A percentile compares a stretch with the other conserved stretches of the same genome.
These are phyloP conservation scores for Zosterops pallidus DNA, from an alignment of 2,113 vertebrate species.

Conservation along the genomic window DNA sequence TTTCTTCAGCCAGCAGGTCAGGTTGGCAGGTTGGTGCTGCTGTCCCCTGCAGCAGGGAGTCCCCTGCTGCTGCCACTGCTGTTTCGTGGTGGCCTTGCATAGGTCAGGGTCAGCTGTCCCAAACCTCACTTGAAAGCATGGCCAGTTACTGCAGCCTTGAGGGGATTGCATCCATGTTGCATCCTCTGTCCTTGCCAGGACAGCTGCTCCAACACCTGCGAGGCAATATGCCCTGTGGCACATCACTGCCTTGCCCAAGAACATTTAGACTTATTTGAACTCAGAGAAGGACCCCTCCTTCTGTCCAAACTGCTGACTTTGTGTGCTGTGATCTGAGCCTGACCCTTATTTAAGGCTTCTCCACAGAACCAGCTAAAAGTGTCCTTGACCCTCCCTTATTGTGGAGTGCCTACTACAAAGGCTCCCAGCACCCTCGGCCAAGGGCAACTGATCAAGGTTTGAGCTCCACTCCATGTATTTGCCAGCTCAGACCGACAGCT, in stretches of 20 bases:
- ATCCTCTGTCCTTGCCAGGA: neutral
- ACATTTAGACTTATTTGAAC: neutral
- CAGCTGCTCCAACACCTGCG: neutral
- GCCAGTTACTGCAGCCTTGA: neutral
- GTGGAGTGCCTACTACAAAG: neutral
- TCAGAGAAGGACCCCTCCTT: neutral
- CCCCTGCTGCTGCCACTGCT: neutral
- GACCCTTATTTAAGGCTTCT: neutral
- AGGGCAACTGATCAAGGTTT: neutral
- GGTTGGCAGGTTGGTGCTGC: neutral
- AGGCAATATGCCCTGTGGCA: neutral
- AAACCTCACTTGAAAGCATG: neutral
- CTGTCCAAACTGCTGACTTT: neutral
- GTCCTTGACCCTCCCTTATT: neutral
- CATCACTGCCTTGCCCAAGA: accelerated
- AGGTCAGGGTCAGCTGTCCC: neutral
- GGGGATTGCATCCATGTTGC: accelerated
- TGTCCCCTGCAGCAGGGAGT: neutral
- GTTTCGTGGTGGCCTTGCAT: accelerated
- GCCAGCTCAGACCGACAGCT: neutral
- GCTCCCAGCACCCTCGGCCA: accelerated
- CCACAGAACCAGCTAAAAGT: neutral
- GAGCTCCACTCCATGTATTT: neutral
- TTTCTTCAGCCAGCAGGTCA: neutral
- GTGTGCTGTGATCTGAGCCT: neutral